Evolutionary conservation across 2,888 invertebrate species (phyloP).

Genomic region (Ormyrus rosae): DNA sequence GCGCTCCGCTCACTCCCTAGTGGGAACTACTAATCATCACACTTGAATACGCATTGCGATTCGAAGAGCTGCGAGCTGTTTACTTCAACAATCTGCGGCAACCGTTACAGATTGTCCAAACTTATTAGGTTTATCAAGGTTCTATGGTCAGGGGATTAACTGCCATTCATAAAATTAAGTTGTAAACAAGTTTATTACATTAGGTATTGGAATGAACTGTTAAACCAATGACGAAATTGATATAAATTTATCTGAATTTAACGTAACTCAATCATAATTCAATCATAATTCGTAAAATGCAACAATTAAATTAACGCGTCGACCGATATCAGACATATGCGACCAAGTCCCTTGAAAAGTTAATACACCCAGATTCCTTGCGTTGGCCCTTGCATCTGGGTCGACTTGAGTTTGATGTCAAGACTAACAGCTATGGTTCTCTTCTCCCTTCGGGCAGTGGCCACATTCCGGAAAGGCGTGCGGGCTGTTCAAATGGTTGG

Average conservation of each 20-base stretch:
- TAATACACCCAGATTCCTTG: constrained; percentile 29
- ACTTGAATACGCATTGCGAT: too few species aligned
- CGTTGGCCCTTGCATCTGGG: constrained; percentile 66
- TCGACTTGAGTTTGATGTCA: constrained; percentile 69
- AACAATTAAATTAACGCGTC: constrained; percentile 17
- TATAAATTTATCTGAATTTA: not conserved
- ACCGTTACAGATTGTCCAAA: too few species aligned
- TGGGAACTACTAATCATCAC: not conserved
- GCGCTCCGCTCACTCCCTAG: constrained; percentile 3
- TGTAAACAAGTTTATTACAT: not conserved
- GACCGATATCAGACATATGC: constrained; percentile 54
- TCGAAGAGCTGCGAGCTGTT: too few species aligned
- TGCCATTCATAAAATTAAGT: too few species aligned
- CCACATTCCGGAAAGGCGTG: constrained; percentile 99
- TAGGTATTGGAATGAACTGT: not conserved
- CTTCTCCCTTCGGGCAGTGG: constrained; percentile 86
- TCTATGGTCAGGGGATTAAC: too few species aligned
- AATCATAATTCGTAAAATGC: not conserved
- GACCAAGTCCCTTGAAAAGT: constrained; percentile 9
- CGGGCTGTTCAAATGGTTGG: constrained; percentile 99
- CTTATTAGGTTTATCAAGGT: too few species aligned
- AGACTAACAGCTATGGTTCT: constrained; percentile 77
- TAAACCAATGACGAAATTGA: not conserved
- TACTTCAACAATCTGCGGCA: too few species aligned
- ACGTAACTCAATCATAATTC: not conserved